Evolutionary conservation across 2,797 vertebrate species (phyloP).

Genomic region (Phoxinus dragarum): DNA sequence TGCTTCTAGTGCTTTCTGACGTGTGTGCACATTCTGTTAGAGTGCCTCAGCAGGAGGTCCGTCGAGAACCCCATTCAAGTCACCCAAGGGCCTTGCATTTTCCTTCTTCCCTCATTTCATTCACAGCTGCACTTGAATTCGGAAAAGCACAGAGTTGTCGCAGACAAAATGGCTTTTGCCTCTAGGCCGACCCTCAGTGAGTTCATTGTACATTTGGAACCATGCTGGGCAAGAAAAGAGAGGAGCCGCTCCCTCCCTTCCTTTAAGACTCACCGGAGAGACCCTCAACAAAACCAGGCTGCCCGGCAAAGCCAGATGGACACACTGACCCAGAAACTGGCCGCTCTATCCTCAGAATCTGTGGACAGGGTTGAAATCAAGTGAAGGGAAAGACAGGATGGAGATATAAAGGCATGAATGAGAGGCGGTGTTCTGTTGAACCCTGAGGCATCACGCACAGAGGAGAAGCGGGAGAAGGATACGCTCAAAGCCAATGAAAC

Average conservation of each 20-base stretch:
- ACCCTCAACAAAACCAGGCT: conserved; percentile 23
- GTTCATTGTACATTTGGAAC: conserved; percentile 28
- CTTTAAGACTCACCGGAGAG: conserved; percentile 6
- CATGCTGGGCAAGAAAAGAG: conserved; percentile 33
- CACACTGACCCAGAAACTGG: conserved; percentile 58
- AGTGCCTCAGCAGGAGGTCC: conserved; percentile 32
- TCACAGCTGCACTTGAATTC: conserved; percentile 35
- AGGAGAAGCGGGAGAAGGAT: conserved; percentile 70
- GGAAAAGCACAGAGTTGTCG: conserved; percentile 7
- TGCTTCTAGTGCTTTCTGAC: conserved; percentile 25
- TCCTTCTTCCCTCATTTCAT: conserved; percentile 5
- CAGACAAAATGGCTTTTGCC: conserved; percentile 37
- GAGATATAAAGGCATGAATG: not conserved
- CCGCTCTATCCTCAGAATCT: conserved; percentile 38
- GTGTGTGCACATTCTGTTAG: conserved; percentile 29
- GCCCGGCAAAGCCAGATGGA: conserved; percentile 13
- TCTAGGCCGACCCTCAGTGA: conserved; percentile 30
- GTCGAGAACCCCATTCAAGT: conserved; percentile 28
- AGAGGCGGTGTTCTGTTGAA: conserved; percentile 56
- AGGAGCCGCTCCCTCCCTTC: not conserved
- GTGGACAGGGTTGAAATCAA: conserved; percentile 28
- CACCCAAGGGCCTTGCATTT: conserved; percentile 23
- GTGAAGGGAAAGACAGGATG: not conserved
- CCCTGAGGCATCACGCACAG: conserved; percentile 60
- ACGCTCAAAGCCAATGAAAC: conserved; percentile 69